Evolutionary conservation across 2,797 vertebrate species (phyloP).

Genomic region (Alectoris magna): DNA sequence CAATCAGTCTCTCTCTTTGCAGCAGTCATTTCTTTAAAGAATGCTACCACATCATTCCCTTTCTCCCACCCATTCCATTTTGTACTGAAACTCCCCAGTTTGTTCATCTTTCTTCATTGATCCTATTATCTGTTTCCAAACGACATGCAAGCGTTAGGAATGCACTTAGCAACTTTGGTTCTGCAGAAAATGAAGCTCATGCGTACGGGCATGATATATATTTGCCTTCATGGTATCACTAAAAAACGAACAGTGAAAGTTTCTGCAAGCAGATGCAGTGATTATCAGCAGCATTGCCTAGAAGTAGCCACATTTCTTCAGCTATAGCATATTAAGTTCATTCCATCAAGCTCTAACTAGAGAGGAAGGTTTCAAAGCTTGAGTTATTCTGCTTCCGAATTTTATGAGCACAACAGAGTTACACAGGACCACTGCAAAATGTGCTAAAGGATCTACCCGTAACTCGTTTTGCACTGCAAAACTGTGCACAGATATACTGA

Average conservation of each 20-base stretch:
- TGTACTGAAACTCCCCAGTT: background rate
- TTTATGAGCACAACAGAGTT: background rate
- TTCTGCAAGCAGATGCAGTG: background rate
- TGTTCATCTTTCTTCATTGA: background rate
- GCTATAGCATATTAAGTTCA: background rate
- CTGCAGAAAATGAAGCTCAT: background rate
- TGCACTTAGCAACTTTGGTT: background rate
- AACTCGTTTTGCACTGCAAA: background rate
- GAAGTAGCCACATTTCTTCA: background rate
- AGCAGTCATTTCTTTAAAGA: background rate
- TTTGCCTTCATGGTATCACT: background rate
- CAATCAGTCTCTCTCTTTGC: background rate
- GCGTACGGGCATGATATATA: background rate
- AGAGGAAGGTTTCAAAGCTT: background rate
- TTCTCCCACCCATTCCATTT: background rate
- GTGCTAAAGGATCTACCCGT: background rate
- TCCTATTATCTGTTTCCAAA: background rate
- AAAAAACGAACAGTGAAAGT: background rate
- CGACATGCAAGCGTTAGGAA: background rate
- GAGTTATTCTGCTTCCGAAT: background rate
- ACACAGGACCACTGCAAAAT: background rate
- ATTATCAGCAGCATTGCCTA: background rate
- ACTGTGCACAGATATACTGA: accelerated
- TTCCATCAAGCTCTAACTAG: background rate
- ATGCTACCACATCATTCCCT: background rate